Evolutionary conservation across 53 echinoderm and acorn worm species (phyloP), one percentile per base, ranked within the genome.

Genomic region (Crossaster papposus): DNA sequence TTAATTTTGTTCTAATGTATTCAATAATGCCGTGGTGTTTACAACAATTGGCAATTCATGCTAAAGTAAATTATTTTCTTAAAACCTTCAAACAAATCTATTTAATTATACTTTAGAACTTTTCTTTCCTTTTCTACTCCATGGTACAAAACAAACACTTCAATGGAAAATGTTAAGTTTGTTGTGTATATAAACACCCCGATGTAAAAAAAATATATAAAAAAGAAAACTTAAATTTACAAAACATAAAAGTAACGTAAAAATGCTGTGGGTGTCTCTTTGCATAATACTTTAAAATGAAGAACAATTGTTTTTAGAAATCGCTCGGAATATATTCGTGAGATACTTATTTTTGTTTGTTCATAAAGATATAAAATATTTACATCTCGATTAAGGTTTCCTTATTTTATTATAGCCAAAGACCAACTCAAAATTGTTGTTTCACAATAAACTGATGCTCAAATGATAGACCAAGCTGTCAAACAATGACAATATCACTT

Each of bases 171-270:
- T 62, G 0, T 81, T 62, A 30, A 58, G 54, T 81, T 30, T 58
- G 34, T 36, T 24, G 7, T 78, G 44, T 22, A 8, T 78, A n/a
- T n/a, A n/a, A 12, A 78, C 26, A 24, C 76, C 76, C 77, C 51
- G 36, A 74, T 33, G 62, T 87, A 87, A 77, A 87, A 76, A n/a
- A 85, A 87, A 87, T 87, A 87, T 87, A 87, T 77, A 87, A 75
- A 87, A 86, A 53, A 14, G 53, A 87, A 87, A 14, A 31, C 35
- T 18, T 62, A 31, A 63, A 76, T 87, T 36, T 87, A 87, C 87
- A 87, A 76, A 76, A 77, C 44, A 32, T 34, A 62, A 87, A 87
- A 87, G 52, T 17, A 83, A 34, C 36, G 37, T 83, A 83, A 23
- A 83, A 76, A 87, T 58, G 73, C 85, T 74, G 32, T 58, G 72